These are phyloP conservation scores for Artibeus jamaicensis DNA, from an alignment of 2,797 vertebrate genomes.

Conservation along the genomic window DNA sequence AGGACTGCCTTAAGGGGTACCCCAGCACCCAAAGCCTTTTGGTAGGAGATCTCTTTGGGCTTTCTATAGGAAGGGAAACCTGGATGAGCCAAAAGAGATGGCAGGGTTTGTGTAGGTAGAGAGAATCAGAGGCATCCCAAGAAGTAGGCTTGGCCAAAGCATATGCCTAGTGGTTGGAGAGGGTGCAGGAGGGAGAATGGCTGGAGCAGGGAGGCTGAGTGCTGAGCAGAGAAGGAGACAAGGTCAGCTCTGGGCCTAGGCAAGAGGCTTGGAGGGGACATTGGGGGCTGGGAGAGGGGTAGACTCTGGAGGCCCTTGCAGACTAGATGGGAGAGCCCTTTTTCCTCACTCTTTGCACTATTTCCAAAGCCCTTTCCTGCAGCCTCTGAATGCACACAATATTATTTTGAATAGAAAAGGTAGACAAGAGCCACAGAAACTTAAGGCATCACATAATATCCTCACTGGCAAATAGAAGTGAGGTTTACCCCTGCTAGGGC, in stretches of 20 bases:
- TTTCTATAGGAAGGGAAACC: background rate
- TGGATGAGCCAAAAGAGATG: background rate
- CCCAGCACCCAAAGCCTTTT: background rate
- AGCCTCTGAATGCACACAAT: background rate
- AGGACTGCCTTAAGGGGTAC: background rate
- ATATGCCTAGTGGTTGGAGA: background rate
- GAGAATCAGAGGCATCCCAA: background rate
- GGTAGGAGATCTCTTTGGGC: background rate
- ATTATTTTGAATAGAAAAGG: slow-evolving; percentile 3
- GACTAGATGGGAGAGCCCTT: background rate
- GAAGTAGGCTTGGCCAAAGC: background rate
- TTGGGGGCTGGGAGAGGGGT: accelerated
- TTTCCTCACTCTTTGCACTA: background rate
- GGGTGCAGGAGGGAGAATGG: background rate
- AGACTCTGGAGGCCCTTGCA: background rate
- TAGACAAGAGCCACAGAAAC: slow-evolving; percentile 17
- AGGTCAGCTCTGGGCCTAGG: background rate
- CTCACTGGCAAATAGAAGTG: background rate
- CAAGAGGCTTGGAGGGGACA: background rate
- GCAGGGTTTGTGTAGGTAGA: background rate
- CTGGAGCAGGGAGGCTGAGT: background rate
- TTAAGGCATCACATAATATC: background rate
- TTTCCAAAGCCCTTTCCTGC: background rate
- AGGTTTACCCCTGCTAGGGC: background rate
- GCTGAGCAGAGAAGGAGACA: background rate